Percentiles rank a stretch among this genome's conserved stretches.
phyloP scores from a whole-genome alignment of 2,113 vertebrate genomes.

The Pseudorhombus dupliciocellatus region DNA sequence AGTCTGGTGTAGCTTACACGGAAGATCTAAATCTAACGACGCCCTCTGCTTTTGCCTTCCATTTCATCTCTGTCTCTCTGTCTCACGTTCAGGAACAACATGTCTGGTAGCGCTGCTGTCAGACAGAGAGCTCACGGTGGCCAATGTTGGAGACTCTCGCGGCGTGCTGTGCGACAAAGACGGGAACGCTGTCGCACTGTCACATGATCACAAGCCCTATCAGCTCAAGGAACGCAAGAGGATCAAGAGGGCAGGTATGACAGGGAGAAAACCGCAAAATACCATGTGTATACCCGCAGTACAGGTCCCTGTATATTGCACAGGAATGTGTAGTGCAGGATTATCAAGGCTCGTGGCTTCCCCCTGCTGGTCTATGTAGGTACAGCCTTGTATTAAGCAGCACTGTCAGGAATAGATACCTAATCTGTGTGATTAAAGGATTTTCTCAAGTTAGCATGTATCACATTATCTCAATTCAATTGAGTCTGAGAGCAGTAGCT shows the following conservation, averaged over 20 bases:
- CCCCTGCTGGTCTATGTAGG: constrained; percentile 49
- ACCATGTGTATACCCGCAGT: background rate
- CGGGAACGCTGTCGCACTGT: constrained; percentile 92
- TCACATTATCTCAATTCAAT: background rate
- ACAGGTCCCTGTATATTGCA: no score
- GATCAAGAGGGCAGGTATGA: constrained; percentile 96
- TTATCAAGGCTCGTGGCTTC: constrained; percentile 8
- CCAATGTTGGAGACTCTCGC: constrained; percentile 95
- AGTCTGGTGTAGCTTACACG: no score
- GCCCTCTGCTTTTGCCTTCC: background rate
- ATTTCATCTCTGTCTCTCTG: background rate
- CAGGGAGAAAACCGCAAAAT: background rate
- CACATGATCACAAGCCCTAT: constrained; percentile 98
- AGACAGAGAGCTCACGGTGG: constrained; percentile 94
- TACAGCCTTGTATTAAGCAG: constrained; percentile 27
- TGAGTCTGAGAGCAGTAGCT: background rate
- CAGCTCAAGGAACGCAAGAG: constrained; percentile 97
- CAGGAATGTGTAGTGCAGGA: no score
- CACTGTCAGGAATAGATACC: background rate
- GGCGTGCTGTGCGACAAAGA: constrained; percentile 98
- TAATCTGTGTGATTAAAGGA: constrained; percentile 15
- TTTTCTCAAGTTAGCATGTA: background rate
- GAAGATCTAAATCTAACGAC: background rate
- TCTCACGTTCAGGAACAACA: constrained; percentile 84
- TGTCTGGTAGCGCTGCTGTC: constrained; percentile 94